Evolutionary conservation across 2,888 invertebrate genomes (phyloP), one percentile per base, ranked within the genome.

Genomic region (Perizoma flavofasciatum): DNA sequence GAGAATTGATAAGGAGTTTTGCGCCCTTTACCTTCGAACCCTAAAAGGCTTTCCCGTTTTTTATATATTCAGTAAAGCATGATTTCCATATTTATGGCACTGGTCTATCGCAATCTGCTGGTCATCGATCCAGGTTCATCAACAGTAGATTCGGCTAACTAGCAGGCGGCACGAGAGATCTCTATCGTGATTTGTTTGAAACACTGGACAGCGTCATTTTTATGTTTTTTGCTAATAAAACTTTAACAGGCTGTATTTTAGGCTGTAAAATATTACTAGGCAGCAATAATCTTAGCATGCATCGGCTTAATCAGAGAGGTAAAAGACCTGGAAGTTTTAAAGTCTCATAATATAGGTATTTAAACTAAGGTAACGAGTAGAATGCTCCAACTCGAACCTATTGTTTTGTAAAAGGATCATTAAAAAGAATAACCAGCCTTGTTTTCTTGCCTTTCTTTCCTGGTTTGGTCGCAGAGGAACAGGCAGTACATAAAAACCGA

Each of bases 151-250:
- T 50, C 50, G 39, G 37, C 43, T 58, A 65, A 69, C 65, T 63
- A 54, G 54, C 55, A 5, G 35, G 9, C 11, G 40, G 55, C 69
- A 67, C 69, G 69, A 55, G 64, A 69, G 69, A 69, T 69, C 54
- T 9, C 0, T 61, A 67, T 69, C 69, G 56, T 37, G 47, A 58
- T 55, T 54, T 46, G 49, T 57, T 44, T 43, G 11, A 9, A 57
- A 53, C 47, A 45, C 59, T 54, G 55, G 54, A 43, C 43, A 43
- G 53, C 57, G 55, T 45, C 47, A 53, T 61, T 67, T 64, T 65
- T 69, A 69, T 69, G 57, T 50, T 63, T 57, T 59, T 66, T 66
- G 64, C 55, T 61, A 64, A 67, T 69, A 46, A 55, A 55, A 46
- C 53, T 52, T 65, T 64, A 60, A 52, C 46, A 5, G 41, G 47